Evolutionary conservation across 1,140 invertebrate genomes (phyloP).

Genomic region (Araneus ventricosus): DNA sequence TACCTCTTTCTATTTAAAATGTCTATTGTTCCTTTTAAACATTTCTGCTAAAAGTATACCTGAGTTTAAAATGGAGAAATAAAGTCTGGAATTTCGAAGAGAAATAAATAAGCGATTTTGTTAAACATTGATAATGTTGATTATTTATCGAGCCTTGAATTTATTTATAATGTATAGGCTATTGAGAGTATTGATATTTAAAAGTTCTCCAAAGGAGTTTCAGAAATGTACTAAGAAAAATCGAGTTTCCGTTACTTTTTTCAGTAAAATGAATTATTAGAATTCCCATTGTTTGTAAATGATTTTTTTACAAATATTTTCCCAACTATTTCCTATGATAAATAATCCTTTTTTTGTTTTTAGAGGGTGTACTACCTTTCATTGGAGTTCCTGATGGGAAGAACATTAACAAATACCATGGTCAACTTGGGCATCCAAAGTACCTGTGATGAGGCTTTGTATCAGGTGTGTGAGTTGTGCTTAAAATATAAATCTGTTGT

Average conservation of each 20-base stretch:
- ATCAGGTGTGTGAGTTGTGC: conserved; percentile 54
- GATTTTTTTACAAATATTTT: not conserved
- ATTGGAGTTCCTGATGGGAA: conserved; percentile 99
- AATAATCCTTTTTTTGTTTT: conserved; percentile 10
- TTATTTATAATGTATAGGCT: no score
- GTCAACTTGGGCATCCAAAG: conserved; percentile 98
- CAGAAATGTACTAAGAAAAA: no score
- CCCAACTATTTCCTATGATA: not conserved
- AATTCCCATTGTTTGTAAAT: not conserved
- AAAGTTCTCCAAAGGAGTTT: no score
- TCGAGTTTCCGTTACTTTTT: not conserved
- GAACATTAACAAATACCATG: conserved; percentile 98
- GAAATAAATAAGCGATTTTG: no score
- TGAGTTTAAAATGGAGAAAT: no score
- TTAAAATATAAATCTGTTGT: not conserved
- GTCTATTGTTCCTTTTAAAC: no score
- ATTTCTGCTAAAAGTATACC: no score
- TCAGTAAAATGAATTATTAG: not conserved
- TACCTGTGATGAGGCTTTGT: conserved; percentile 79
- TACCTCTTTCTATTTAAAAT: no score
- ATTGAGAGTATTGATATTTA: no score
- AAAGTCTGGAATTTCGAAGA: no score
- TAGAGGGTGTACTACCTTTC: conserved; percentile 98
- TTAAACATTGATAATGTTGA: no score
- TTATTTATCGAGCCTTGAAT: no score